A percentile compares a stretch with the other conserved stretches of the same genome.
phyloP scores from a whole-genome alignment of 2,888 invertebrate species.

The Agrotis puta region DNA sequence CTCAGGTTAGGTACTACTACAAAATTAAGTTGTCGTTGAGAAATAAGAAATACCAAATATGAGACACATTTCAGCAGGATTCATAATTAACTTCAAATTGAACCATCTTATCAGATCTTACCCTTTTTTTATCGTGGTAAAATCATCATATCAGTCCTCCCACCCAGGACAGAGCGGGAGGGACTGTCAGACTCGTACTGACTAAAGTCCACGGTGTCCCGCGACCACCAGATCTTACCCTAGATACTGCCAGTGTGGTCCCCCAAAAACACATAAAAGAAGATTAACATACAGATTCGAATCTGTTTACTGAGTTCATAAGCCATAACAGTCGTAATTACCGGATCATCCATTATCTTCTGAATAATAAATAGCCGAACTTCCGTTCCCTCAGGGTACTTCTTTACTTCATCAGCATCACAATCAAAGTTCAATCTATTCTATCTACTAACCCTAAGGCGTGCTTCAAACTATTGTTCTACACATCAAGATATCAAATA shows the following conservation, averaged over 20 bases:
- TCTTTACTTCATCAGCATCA: not conserved
- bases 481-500: constrained; percentile 15
- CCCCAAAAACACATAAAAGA: constrained; percentile 29
- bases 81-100: not conserved
- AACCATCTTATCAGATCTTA: not conserved
- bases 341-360: constrained; percentile 33
- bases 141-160: too few relatives aligned
- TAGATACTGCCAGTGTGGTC: constrained; percentile 47
- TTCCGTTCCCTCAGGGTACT: constrained; percentile 55
- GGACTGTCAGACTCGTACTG: too few relatives aligned
- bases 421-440: constrained; percentile 44
- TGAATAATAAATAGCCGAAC: constrained; percentile 36
- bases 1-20: too few relatives aligned
- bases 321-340: constrained; percentile 39
- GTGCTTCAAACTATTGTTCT: constrained; percentile 53
- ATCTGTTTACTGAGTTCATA: constrained; percentile 44
- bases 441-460: constrained; percentile 51
- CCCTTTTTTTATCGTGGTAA: too few relatives aligned
- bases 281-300: constrained; percentile 38
- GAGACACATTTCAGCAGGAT: not conserved
- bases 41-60: not conserved
- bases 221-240: not conserved
- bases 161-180: too few relatives aligned
- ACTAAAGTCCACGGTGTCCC: too few relatives aligned
- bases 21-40: too few relatives aligned